phyloP scores from a whole-genome alignment of 1,140 invertebrate species.

The Bombus superbus region DNA sequence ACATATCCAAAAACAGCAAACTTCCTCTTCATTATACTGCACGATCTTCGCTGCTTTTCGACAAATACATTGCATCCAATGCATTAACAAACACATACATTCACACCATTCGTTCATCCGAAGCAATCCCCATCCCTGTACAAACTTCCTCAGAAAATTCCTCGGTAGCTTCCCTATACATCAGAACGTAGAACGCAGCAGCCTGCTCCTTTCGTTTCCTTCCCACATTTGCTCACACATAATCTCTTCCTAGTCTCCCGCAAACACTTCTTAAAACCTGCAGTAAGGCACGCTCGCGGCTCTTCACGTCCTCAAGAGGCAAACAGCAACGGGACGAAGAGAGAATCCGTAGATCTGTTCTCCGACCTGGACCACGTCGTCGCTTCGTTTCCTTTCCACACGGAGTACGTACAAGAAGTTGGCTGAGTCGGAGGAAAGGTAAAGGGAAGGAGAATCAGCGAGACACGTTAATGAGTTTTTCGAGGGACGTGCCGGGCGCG shows the following conservation, averaged over 20 bases:
- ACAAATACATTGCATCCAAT: background rate
- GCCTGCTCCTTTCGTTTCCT: background rate
- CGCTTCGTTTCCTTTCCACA: conserved; percentile 1
- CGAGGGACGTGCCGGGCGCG: conserved; percentile 72
- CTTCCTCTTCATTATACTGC: background rate
- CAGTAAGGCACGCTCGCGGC: background rate
- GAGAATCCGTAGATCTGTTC: conserved; percentile 16
- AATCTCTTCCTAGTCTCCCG: background rate
- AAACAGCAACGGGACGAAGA: background rate
- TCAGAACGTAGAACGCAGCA: background rate
- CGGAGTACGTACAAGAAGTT: background rate
- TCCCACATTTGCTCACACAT: background rate
- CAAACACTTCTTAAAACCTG: background rate
- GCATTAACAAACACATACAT: background rate
- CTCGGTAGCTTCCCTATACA: background rate
- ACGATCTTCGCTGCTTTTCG: background rate
- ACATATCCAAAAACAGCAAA: background rate
- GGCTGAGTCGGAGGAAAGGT: background rate
- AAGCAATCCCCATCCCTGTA: background rate
- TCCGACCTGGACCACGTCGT: conserved; percentile 6
- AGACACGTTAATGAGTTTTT: conserved; percentile 83
- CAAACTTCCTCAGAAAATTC: background rate
- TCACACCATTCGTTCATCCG: conserved; percentile 1
- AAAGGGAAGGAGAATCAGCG: conserved; percentile 40
- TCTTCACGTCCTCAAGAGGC: background rate